phyloP scores from a whole-genome alignment of 2,888 invertebrate species.

The Stegophylla sp. region DNA sequence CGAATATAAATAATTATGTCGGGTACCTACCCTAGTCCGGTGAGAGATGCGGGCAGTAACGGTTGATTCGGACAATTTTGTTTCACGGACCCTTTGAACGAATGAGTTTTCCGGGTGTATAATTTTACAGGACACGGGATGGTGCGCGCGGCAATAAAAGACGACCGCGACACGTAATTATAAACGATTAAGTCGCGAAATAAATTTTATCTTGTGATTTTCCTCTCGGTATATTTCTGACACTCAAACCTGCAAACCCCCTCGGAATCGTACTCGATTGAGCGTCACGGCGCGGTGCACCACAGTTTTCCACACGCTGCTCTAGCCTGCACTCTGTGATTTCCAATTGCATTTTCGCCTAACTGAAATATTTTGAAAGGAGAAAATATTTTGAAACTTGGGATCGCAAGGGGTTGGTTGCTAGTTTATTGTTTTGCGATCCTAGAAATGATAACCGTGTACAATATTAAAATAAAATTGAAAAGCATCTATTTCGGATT shows the following conservation, averaged over 20 bases:
- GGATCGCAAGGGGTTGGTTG: too few species aligned
- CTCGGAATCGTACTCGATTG: background rate
- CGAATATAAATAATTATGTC: background rate
- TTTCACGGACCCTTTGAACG: constrained; percentile 2
- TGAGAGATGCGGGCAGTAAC: too few species aligned
- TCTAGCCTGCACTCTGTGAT: too few species aligned
- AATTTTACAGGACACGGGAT: background rate
- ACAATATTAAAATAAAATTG: too few species aligned
- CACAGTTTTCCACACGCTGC: too few species aligned
- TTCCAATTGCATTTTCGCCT: too few species aligned
- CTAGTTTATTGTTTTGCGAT: too few species aligned
- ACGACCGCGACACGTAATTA: background rate
- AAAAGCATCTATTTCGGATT: too few species aligned
- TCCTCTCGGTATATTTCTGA: constrained; percentile 17
- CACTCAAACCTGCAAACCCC: background rate
- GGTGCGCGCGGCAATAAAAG: background rate
- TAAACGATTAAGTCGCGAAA: background rate
- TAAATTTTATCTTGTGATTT: constrained; percentile 20
- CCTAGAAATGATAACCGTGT: too few species aligned
- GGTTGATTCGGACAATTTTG: background rate
- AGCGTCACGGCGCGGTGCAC: too few species aligned
- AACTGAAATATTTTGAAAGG: too few species aligned
- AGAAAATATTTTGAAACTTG: too few species aligned
- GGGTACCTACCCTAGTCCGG: background rate
- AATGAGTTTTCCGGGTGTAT: background rate